Evolutionary conservation across 2,888 invertebrate genomes (phyloP).

Genomic region (Phortica okadai): DNA sequence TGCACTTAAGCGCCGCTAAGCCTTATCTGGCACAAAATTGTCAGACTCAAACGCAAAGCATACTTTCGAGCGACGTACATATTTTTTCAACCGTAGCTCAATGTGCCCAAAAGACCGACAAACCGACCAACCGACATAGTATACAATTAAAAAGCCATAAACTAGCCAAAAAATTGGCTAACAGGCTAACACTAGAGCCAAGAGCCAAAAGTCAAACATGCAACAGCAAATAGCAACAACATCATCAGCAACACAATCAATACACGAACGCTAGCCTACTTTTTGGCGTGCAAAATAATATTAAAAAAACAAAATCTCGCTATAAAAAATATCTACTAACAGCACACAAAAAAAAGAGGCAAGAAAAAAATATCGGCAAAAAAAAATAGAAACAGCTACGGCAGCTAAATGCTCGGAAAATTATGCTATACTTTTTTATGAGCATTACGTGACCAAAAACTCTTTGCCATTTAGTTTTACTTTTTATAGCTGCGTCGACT

Average conservation of each 20-base stretch:
- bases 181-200: not conserved
- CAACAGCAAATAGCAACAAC: not conserved
- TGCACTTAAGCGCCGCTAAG: not conserved
- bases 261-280: conserved; percentile 1
- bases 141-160: conserved; percentile 27
- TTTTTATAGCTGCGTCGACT: conserved; percentile 26
- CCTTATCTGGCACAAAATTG: not conserved
- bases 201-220: not conserved
- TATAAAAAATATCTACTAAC: not conserved
- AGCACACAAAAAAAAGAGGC: too few species aligned
- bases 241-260: not conserved
- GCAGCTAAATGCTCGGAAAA: conserved; percentile 50
- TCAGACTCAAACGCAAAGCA: not conserved
- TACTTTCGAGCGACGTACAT: not conserved
- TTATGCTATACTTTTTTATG: conserved; percentile 67
- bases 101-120: not conserved
- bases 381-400: conserved; percentile 13
- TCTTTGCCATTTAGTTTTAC: conserved; percentile 55
- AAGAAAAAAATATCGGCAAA: not conserved
- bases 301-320: not conserved
- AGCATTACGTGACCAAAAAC: conserved; percentile 66
- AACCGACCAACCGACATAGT: too few species aligned
- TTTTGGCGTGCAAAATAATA: not conserved
- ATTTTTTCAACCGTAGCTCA: not conserved
- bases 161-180: conserved; percentile 20